Evolutionary conservation across 2,797 vertebrate species (phyloP), one percentile per base, ranked within the genome.

Genomic region (Borostomias antarcticus): DNA sequence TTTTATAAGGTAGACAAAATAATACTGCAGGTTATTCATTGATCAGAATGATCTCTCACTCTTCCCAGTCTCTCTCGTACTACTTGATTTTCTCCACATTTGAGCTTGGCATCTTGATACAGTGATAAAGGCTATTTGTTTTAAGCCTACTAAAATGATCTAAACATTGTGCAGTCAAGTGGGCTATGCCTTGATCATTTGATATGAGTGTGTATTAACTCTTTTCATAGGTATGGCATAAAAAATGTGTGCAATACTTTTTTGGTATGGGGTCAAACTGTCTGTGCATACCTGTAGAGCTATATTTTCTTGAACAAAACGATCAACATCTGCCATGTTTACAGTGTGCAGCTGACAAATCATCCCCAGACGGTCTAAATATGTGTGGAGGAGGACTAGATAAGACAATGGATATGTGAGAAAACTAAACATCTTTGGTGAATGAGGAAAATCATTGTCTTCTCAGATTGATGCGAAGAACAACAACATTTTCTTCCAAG

Each of bases 1-100:
- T 50, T 4, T 32, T 45, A 82, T 30, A 80, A 84, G 66, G 74
- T 68, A 84, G 77, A 85, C 80, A 15, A 25, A 82, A 81, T n/a
- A n/a, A n/a, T 80, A 76, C 61, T 65, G 5, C 54, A 48, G 74
- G 74, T 61, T 59, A 79, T 77, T 71, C 70, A 80, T 73, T 82
- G 74, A 82, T 79, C 75, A 79, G 73, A 62, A 67, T 1, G 53
- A 75, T 33, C n/a, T 25, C 11, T 56, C 54, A 10, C 58, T 32
- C 28, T 33, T 77, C 74, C 73, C 80, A n/a, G n/a, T n/a, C 84
- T 76, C 79, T 76, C 73, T 25, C 58, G 4, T 17, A 29, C 69
- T 56, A 64, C 63, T 74, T 80, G 77, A 79, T 74, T 83, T 72
- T 72, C 9, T 77, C 70, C 0, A n/a, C 37, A 58, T 30, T 71